phyloP scores from a whole-genome alignment of 2,113 vertebrate genomes.

The Phyllopteryx taeniolatus region DNA sequence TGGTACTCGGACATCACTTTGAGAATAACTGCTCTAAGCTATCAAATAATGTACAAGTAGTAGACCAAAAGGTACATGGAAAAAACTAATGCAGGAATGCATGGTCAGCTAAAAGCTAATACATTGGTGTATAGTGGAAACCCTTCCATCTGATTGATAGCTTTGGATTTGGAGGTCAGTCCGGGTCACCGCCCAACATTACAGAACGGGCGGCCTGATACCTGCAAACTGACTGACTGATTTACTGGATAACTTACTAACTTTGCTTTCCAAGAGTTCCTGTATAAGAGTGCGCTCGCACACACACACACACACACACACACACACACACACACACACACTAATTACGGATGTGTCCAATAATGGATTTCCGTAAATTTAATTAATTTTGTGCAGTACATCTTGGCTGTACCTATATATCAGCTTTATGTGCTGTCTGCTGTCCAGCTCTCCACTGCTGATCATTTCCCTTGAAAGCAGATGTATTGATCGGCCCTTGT shows the following conservation, averaged over 20 bases:
- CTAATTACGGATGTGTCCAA: conserved; percentile 50
- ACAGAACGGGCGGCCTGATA: conserved; percentile 9
- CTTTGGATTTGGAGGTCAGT: conserved; percentile 12
- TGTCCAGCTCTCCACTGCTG: conserved; percentile 30
- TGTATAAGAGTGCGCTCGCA: conserved; percentile 5
- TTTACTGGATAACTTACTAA: conserved; percentile 22
- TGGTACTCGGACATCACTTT: background rate
- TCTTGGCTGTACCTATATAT: conserved; percentile 44
- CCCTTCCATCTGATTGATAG: conserved; percentile 23
- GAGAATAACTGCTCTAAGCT: background rate
- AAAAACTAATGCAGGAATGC: conserved; percentile 3
- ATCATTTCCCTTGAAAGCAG: conserved; percentile 38
- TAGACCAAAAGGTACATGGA: background rate
- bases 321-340: conserved; percentile 1
- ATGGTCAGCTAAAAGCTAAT: conserved; percentile 19
- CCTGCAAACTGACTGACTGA: conserved; percentile 31
- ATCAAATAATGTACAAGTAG: background rate
- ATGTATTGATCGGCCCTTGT: conserved; percentile 45
- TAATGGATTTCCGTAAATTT: conserved; percentile 54
- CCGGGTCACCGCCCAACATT: conserved; percentile 9
- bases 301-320: conserved; percentile 7
- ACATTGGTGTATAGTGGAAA: conserved; percentile 11
- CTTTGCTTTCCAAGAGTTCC: conserved; percentile 33
- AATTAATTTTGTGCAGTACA: conserved; percentile 55
- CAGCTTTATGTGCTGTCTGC: conserved; percentile 50